Conservation (phyloP, 2,888 invertebrate species). For the Philereme vetulata region DNA sequence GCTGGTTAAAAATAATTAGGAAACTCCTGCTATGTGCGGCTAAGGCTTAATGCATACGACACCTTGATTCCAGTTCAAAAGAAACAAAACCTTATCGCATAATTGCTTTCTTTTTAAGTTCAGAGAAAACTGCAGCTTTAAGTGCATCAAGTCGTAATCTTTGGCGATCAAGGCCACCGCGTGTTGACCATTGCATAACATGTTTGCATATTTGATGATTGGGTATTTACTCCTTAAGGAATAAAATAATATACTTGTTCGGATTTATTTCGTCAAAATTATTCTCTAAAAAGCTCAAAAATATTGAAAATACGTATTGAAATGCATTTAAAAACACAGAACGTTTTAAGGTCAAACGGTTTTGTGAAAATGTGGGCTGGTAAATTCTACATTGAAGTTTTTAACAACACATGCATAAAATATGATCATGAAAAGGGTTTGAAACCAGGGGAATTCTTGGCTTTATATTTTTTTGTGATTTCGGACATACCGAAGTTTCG, state of each 20-base stretch:
- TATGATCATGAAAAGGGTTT: too few relatives aligned
- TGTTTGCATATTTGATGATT: slow-evolving; percentile 2
- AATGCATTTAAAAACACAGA: slow-evolving; percentile 62
- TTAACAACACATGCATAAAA: background rate
- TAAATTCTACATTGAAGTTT: background rate
- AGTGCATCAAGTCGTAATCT: slow-evolving; percentile 38
- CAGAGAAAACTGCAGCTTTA: slow-evolving; percentile 34
- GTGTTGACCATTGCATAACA: slow-evolving; percentile 28
- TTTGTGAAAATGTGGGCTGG: slow-evolving; percentile 48
- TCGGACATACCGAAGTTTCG: background rate
- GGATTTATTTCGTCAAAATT: too few relatives aligned
- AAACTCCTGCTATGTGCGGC: slow-evolving; percentile 1
- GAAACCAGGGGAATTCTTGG: too few relatives aligned
- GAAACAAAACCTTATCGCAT: slow-evolving; percentile 39
- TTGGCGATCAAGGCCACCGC: slow-evolving; percentile 40
- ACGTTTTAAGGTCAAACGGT: slow-evolving; percentile 59
- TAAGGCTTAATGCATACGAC: slow-evolving; percentile 14
- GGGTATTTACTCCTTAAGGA: too few relatives aligned
- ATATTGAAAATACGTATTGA: slow-evolving; percentile 4
- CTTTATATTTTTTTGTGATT: too few relatives aligned
- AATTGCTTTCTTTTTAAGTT: slow-evolving; percentile 37
- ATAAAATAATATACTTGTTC: too few relatives aligned
- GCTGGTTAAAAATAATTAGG: too few relatives aligned
- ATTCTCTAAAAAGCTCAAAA: too few relatives aligned
- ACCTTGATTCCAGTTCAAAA: slow-evolving; percentile 26